Base-by-base conservation (phyloP, 2,888 invertebrate species). In the Tetragonula carbonaria region DNA sequence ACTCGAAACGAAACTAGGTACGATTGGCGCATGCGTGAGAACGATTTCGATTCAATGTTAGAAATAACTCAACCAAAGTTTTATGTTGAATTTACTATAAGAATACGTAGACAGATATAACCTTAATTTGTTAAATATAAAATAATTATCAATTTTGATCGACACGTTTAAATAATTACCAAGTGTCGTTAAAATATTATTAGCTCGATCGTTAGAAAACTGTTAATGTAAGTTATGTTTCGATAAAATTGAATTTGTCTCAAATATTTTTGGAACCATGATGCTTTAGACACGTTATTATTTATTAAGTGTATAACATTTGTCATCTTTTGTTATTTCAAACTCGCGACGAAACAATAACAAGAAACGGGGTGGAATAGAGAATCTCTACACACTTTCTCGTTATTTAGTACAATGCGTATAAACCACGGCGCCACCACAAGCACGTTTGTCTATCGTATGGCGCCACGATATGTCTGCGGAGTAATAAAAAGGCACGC, bases 391-490 rank as follows among this genome's bases (percentile, higher is more conserved):
- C 8, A 53, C 28, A 66, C 28, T 70, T 57, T 68, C 45, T 65
- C 18, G 38, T 75, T 72, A 62, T 53, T 55, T 53, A 33, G 50
- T 74, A 78, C 33, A 82, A 80, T 55, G 55, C 66, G 53, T 28
- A 68, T 71, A 53, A 73, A 67, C n/a, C 51, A 72, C 33, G 79
- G 77, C 77, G 86, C 78, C 84, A 79, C 51, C 45, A 59, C 71
- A 71, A 71, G 72, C 65, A 63, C 21, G 51, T 57, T 57, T 55
- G 55, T 76, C 78, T 66, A 57, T 55, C 38, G 70, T 57, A 78
- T 81, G 75, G 85, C 81, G 86, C 81, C 81, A 74, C 73, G 55
- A 74, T 28, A 63, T 65, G 73, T 73, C 73, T 80, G 75, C 33
- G 16, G 33, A 53, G 68, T 45, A 72, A 75, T 67, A 77, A 70